These are phyloP conservation scores for Leuciscus idus DNA, from an alignment of 2,113 vertebrate species.

Conservation along the genomic window DNA sequence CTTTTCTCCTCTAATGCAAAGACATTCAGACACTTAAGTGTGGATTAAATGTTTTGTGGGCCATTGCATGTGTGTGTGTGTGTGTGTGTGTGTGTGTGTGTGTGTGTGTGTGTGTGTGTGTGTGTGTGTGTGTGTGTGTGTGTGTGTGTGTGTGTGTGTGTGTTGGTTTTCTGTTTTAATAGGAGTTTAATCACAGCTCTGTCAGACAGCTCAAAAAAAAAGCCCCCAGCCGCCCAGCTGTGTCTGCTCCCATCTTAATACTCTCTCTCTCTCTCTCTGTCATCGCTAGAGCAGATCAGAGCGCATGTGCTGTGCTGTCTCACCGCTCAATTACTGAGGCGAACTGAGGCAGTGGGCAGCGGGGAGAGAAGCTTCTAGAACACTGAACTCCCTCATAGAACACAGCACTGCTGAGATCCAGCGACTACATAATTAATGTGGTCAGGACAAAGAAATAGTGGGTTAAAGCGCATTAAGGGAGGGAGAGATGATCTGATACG, in stretches of 20 bases:
- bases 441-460: constrained; percentile 34
- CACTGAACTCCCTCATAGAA: constrained; percentile 11
- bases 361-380: constrained; percentile 40
- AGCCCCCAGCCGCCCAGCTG: constrained; percentile 49
- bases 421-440: constrained; percentile 8
- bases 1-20: neutral
- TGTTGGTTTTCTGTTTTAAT: constrained; percentile 27
- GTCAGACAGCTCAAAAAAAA: constrained; percentile 45
- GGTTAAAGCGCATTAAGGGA: constrained; percentile 19
- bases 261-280: neutral
- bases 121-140: neutral
- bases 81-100: neutral
- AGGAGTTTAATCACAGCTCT: constrained; percentile 50
- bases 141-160: neutral
- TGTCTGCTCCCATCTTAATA: constrained; percentile 28
- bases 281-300: constrained; percentile 21
- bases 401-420: constrained; percentile 25
- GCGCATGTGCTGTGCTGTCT: neutral
- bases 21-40: neutral
- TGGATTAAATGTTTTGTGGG: neutral
- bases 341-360: constrained; percentile 2
- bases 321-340: constrained; percentile 45
- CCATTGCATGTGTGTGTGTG: constrained; percentile 24
- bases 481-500: neutral
- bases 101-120: neutral